Evolutionary conservation across 2,888 invertebrate genomes (phyloP).

Genomic region (Aspidiotus rigidus): DNA sequence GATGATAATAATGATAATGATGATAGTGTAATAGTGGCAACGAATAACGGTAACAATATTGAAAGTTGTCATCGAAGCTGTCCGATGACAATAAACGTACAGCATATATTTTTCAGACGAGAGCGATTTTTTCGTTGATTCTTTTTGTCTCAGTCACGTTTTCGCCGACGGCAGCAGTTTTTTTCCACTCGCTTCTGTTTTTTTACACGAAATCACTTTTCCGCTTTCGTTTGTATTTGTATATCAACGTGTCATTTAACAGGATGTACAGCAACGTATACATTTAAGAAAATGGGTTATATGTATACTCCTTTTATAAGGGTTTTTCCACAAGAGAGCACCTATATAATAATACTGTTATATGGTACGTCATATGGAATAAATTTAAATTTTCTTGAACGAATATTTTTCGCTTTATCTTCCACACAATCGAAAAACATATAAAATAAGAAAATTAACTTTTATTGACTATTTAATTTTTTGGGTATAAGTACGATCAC

Average conservation of each 20-base stretch:
- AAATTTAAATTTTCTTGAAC: too few relatives aligned
- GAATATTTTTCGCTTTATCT: neutral
- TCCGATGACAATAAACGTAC: constrained; percentile 29
- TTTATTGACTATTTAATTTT: constrained; percentile 18
- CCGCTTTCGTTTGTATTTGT: constrained; percentile 18
- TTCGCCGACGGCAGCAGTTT: constrained; percentile 30
- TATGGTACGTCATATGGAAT: too few relatives aligned
- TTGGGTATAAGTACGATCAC: neutral
- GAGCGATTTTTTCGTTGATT: constrained; percentile 30
- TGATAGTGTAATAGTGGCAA: constrained; percentile 28
- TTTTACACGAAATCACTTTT: constrained; percentile 12
- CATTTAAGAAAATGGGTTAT: neutral
- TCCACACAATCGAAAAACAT: neutral
- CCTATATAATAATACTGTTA: too few relatives aligned
- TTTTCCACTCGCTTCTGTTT: constrained; percentile 13
- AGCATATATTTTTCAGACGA: constrained; percentile 21
- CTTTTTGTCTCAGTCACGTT: constrained; percentile 33
- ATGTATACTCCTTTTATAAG: too few relatives aligned
- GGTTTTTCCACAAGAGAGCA: too few relatives aligned
- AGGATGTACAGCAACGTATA: constrained; percentile 3
- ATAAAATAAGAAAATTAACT: constrained; percentile 3
- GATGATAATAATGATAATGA: constrained; percentile 29
- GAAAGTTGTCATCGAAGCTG: constrained; percentile 31
- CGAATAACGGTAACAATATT: constrained; percentile 29
- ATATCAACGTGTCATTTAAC: constrained; percentile 29